Conservation (phyloP, 2,113 vertebrate genomes). For the Aplodontia rufa region DNA sequence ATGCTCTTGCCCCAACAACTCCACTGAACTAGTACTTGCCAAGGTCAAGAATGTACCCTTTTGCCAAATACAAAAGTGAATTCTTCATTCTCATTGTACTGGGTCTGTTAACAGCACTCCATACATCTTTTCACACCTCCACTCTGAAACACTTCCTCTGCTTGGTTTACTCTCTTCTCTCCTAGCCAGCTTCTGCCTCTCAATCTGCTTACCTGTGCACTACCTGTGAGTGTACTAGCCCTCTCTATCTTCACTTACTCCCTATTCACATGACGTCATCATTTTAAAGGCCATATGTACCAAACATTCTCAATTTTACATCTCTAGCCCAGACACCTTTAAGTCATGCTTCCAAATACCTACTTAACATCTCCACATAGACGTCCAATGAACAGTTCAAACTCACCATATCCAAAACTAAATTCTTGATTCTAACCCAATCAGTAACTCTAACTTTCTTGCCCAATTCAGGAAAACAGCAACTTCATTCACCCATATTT, state of each 20-base stretch:
- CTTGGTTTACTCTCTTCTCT: neutral
- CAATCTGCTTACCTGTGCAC: neutral
- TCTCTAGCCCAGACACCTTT: neutral
- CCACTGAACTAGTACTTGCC: neutral
- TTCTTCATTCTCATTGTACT: neutral
- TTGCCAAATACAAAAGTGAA: neutral
- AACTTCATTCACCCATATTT: neutral
- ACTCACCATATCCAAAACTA: neutral
- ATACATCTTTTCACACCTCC: neutral
- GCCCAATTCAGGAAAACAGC: neutral
- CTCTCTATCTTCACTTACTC: neutral
- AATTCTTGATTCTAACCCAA: neutral
- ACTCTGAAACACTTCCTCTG: neutral
- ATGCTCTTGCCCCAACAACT: neutral
- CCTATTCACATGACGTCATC: neutral
- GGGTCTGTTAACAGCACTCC: neutral
- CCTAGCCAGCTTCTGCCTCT: neutral
- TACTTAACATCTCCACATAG: neutral
- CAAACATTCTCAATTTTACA: neutral
- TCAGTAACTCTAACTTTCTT: neutral
- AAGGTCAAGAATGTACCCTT: neutral
- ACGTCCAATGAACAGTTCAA: neutral
- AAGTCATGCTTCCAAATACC: neutral
- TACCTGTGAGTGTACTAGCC: neutral
- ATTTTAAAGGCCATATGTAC: neutral